Conservation (phyloP, 2,888 invertebrate genomes). For the Bugulina stolonifera region DNA sequence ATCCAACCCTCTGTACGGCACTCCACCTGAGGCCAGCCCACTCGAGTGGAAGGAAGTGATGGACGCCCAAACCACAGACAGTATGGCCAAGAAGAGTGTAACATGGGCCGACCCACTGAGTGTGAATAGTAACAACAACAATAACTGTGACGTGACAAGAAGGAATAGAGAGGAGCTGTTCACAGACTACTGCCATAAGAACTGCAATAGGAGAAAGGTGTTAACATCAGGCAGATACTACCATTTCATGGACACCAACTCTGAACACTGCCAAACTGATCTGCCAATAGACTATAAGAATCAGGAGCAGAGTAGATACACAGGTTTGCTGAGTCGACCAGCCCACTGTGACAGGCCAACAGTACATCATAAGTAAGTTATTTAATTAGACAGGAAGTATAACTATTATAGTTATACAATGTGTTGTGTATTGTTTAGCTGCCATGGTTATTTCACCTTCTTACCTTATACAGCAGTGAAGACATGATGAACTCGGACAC, state of each 20-base stretch:
- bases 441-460: no score
- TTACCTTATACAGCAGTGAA: no score
- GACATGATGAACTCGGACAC: no score
- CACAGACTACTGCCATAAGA: not conserved
- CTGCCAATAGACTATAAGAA: not conserved
- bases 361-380: no score
- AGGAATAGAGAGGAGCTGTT: not conserved
- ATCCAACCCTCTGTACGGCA: not conserved
- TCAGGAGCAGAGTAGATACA: not conserved
- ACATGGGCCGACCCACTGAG: not conserved
- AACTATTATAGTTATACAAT: no score
- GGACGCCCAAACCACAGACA: not conserved
- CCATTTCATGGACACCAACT: conserved; percentile 6
- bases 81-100: not conserved
- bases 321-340: no score
- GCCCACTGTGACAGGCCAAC: no score
- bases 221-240: conserved; percentile 14
- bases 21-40: not conserved
- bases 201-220: not conserved
- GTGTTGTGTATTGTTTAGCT: no score
- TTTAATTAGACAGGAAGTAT: no score
- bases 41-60: not conserved
- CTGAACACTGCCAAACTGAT: not conserved
- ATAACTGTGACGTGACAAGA: not conserved
- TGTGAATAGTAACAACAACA: conserved; percentile 11